These are phyloP conservation scores for Ammodytes dubius DNA, from an alignment of 2,113 vertebrate genomes.

Conservation along the genomic window DNA sequence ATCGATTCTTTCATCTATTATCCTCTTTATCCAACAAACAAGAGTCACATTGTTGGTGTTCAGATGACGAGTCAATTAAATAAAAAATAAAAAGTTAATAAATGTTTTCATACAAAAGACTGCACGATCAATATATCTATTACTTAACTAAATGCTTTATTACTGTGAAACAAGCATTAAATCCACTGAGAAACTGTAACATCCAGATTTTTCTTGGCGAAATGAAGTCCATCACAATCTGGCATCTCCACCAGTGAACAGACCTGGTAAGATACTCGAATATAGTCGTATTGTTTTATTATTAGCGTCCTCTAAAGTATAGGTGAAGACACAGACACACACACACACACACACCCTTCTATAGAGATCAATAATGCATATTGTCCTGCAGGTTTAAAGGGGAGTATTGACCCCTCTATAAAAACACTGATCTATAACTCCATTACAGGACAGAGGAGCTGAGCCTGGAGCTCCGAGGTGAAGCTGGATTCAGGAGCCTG, in stretches of 20 bases:
- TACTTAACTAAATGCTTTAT: no score
- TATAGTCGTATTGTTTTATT: constrained; percentile 76
- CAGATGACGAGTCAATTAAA: background rate
- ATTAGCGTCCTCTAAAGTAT: constrained; percentile 67
- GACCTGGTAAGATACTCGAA: constrained; percentile 65
- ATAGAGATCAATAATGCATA: constrained; percentile 77
- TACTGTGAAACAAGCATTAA: background rate
- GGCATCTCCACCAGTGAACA: constrained; percentile 43
- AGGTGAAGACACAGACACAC: constrained; percentile 56
- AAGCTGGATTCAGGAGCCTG: background rate
- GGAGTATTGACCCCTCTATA: constrained; percentile 78
- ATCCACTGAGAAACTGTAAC: background rate
- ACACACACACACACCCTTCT: background rate
- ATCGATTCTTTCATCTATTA: background rate
- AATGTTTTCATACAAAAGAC: background rate
- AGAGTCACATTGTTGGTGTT: background rate
- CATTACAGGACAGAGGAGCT: constrained; percentile 72
- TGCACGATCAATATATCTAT: background rate
- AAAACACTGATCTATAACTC: constrained; percentile 81
- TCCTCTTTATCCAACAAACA: constrained; percentile 1
- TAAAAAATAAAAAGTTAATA: no score
- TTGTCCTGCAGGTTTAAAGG: constrained; percentile 69
- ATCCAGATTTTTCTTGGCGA: background rate
- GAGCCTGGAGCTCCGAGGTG: constrained; percentile 28
- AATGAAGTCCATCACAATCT: constrained; percentile 33